Percentiles rank a stretch among this genome's conserved stretches.
Evolutionary conservation across 2,888 invertebrate genomes (phyloP).

Genomic region (Euphydryas editha): DNA sequence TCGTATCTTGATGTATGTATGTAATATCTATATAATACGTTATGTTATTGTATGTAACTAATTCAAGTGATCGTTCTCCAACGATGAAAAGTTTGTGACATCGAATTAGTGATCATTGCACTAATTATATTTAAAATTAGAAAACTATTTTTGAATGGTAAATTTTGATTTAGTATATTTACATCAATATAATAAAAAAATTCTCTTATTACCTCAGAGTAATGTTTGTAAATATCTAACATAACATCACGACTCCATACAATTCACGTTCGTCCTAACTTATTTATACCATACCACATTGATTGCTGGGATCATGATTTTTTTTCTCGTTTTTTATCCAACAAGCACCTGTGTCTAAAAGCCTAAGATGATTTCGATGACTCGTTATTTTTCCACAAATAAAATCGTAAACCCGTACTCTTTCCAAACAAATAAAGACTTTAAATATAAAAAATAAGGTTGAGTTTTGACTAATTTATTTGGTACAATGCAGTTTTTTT

Average conservation of each 20-base stretch:
- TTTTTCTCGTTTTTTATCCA: conserved; percentile 57
- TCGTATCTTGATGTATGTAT: too few species aligned
- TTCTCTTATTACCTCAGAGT: neutral
- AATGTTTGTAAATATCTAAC: neutral
- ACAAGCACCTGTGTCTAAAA: conserved; percentile 73
- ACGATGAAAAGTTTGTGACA: too few species aligned
- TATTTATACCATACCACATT: conserved; percentile 69
- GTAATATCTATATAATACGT: too few species aligned
- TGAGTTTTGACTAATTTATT: neutral
- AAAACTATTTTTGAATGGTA: too few species aligned
- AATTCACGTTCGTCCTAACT: conserved; percentile 43
- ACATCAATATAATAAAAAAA: too few species aligned
- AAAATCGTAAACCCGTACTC: conserved; percentile 41
- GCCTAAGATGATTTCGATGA: conserved; percentile 70
- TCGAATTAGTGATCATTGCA: too few species aligned
- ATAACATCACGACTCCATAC: conserved; percentile 3
- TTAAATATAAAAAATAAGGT: neutral
- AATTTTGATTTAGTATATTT: neutral
- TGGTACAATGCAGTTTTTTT: conserved; percentile 48
- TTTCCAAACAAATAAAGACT: neutral
- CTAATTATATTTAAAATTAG: too few species aligned
- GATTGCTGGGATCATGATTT: conserved; percentile 67
- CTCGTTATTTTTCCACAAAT: conserved; percentile 69
- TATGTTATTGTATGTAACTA: too few species aligned
- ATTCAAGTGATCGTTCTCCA: too few species aligned